Conservation (phyloP, 2,888 invertebrate genomes). For the Neoascia interrupta region DNA sequence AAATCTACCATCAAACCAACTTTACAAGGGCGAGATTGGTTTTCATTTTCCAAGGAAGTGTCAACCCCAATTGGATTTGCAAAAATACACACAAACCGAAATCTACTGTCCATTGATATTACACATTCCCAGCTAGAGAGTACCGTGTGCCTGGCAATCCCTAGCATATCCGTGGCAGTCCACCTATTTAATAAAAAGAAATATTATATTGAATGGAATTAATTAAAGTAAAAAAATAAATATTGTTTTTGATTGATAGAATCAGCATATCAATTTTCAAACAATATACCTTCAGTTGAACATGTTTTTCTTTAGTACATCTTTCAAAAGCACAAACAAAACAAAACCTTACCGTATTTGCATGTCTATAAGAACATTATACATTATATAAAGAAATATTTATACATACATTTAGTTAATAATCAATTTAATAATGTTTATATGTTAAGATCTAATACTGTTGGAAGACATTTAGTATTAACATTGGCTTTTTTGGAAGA, state of each 20-base stretch:
- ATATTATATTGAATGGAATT: constrained; percentile 33
- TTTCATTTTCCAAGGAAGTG: constrained; percentile 6
- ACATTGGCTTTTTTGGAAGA: constrained; percentile 77
- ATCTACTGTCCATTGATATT: constrained; percentile 69
- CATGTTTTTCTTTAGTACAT: constrained; percentile 50
- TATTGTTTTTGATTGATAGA: constrained; percentile 76
- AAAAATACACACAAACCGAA: constrained; percentile 55
- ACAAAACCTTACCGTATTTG: constrained; percentile 67
- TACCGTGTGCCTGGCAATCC: constrained; percentile 15
- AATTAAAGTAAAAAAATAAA: constrained; percentile 26
- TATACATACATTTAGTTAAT: constrained; percentile 72
- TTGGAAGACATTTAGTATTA: constrained; percentile 74
- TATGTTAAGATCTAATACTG: constrained; percentile 68
- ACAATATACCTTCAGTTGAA: constrained; percentile 70
- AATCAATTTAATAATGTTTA: constrained; percentile 77
- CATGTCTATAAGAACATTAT: constrained; percentile 62
- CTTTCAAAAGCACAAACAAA: constrained; percentile 64
- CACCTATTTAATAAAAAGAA: constrained; percentile 51
- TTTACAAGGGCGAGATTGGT: constrained; percentile 14
- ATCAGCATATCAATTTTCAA: constrained; percentile 79
- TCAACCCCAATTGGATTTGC: constrained; percentile 62
- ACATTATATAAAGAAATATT: constrained; percentile 49
- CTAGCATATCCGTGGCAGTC: constrained; percentile 39
- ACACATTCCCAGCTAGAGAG: constrained; percentile 60
- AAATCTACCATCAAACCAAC: neutral